Percentiles rank a stretch among this genome's conserved stretches.
phyloP scores from a whole-genome alignment of 2,888 invertebrate genomes.

The Margaritifera margaritifera region DNA sequence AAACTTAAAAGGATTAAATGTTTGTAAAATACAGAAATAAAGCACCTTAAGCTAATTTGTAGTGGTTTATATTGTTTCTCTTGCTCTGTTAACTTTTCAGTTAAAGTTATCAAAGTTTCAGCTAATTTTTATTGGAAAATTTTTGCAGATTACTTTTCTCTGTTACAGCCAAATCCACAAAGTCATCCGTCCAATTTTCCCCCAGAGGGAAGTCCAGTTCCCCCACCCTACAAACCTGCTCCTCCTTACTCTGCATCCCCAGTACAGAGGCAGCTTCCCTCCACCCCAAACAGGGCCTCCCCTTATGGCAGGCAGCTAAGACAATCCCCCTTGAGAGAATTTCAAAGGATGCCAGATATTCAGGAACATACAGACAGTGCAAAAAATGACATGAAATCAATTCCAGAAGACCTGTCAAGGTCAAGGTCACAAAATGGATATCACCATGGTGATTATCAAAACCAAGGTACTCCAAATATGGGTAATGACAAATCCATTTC shows the following conservation, averaged over 20 bases:
- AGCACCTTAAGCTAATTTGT: no score
- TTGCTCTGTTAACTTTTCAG: slow-evolving; percentile 2
- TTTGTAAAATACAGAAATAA: no score
- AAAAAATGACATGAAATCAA: no score
- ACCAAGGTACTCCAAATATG: slow-evolving; percentile 1
- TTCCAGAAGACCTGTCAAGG: slow-evolving; percentile 18
- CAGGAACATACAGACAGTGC: slow-evolving; percentile 32
- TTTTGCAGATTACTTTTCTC: background rate
- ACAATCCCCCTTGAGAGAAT: slow-evolving; percentile 39
- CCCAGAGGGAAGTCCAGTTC: slow-evolving; percentile 9
- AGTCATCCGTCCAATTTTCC: slow-evolving; percentile 4
- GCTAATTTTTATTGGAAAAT: background rate
- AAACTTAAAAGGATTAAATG: no score
- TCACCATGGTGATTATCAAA: slow-evolving; percentile 19
- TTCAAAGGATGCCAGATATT: slow-evolving; percentile 39
- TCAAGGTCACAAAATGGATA: slow-evolving; percentile 37
- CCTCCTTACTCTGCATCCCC: slow-evolving; percentile 50
- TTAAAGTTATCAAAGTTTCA: background rate
- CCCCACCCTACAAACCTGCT: slow-evolving; percentile 60
- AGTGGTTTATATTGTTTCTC: background rate
- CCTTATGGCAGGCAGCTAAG: slow-evolving; percentile 38
- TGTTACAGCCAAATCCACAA: slow-evolving; percentile 21
- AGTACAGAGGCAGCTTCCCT: slow-evolving; percentile 39
- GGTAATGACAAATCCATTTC: slow-evolving; percentile 14
- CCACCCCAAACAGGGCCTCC: slow-evolving; percentile 44